Conservation (phyloP, 1,140 invertebrate species). For the Medauroidea extradentata region DNA sequence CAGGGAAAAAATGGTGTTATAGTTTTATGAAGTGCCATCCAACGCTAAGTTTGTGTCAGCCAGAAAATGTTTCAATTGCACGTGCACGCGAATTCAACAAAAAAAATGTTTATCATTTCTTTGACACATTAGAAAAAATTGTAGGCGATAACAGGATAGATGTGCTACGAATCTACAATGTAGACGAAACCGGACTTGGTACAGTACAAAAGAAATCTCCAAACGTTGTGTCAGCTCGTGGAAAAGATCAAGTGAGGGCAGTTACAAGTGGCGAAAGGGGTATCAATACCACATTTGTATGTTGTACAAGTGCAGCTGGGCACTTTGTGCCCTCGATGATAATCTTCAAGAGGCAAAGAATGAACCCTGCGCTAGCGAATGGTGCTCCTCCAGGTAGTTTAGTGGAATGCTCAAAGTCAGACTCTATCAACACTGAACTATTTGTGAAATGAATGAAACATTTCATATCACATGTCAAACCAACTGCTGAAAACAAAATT, state of each 20-base stretch:
- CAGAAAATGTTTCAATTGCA: too few relatives aligned
- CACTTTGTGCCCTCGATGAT: slow-evolving; percentile 32
- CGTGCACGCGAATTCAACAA: too few relatives aligned
- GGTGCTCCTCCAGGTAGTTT: slow-evolving; percentile 5
- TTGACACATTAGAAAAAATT: too few relatives aligned
- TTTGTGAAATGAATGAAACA: slow-evolving; percentile 13
- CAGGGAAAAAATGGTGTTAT: too few relatives aligned
- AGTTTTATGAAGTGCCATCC: too few relatives aligned
- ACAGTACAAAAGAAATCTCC: too few relatives aligned
- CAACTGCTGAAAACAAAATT: slow-evolving; percentile 8
- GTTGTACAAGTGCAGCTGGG: slow-evolving; percentile 27
- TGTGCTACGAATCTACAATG: too few relatives aligned
- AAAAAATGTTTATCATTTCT: too few relatives aligned
- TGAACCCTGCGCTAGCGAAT: neutral
- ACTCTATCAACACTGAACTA: slow-evolving; percentile 26
- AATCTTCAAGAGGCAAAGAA: slow-evolving; percentile 22
- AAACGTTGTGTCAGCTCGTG: slow-evolving; percentile 10
- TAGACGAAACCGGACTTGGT: too few relatives aligned
- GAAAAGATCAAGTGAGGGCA: slow-evolving; percentile 30
- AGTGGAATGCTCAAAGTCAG: slow-evolving; percentile 23
- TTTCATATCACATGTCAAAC: slow-evolving; percentile 21
- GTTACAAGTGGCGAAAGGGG: slow-evolving; percentile 33
- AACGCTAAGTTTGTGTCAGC: too few relatives aligned
- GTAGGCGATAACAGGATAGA: too few relatives aligned
- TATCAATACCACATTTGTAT: slow-evolving; percentile 26